Conservation (phyloP, 2,113 vertebrate species). For the Leiothrix lutea region DNA sequence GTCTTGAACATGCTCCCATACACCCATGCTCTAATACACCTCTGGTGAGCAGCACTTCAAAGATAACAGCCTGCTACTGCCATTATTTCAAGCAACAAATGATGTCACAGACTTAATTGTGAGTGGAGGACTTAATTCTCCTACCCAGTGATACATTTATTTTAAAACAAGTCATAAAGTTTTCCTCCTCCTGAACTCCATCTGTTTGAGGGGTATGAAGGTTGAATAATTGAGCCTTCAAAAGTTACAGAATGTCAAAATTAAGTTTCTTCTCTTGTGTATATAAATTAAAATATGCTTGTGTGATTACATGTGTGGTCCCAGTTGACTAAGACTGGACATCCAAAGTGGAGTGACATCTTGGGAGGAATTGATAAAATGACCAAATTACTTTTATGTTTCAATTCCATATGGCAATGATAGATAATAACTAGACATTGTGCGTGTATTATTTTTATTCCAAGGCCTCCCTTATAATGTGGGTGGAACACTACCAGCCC, state of each 20-base stretch:
- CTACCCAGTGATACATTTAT: constrained; percentile 36
- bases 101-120: not conserved
- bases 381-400: not conserved
- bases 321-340: not conserved
- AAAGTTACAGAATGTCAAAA: not conserved
- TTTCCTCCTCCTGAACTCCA: constrained; percentile 48
- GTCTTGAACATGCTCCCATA: not conserved
- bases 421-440: not conserved
- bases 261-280: not conserved
- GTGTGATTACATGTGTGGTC: not conserved
- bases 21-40: not conserved
- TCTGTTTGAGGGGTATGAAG: constrained; percentile 48
- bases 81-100: not conserved
- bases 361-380: not conserved
- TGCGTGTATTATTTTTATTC: not conserved
- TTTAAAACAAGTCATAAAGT: constrained; percentile 45
- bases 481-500: not conserved
- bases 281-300: not conserved
- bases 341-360: not conserved
- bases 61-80: not conserved
- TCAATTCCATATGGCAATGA: not conserved
- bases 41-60: not conserved
- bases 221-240: not conserved
- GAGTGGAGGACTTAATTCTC: constrained; percentile 40
- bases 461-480: not conserved